Conservation (phyloP, 2,797 vertebrate species). For the Siniperca undulata region DNA sequence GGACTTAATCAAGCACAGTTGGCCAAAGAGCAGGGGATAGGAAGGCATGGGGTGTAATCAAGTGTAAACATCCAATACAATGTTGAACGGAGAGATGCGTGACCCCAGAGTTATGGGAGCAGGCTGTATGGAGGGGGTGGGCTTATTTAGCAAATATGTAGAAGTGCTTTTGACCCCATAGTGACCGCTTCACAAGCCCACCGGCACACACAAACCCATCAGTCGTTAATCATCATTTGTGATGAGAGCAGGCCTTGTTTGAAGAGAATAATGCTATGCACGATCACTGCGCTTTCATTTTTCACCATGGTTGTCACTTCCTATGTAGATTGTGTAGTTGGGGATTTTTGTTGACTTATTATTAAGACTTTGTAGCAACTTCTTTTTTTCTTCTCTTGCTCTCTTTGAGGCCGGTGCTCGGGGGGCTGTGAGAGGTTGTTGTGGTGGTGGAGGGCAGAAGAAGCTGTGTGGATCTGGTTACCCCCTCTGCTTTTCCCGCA, state of each 20-base stretch:
- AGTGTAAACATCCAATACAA: conserved; percentile 83
- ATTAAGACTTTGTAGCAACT: conserved; percentile 13
- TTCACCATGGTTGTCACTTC: conserved; percentile 52
- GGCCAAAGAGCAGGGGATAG: conserved; percentile 71
- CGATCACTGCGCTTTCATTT: conserved; percentile 56
- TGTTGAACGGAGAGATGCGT: conserved; percentile 67
- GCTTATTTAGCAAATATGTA: conserved; percentile 84
- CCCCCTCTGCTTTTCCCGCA: conserved; percentile 85
- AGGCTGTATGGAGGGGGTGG: conserved; percentile 39
- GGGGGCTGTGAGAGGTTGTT: conserved; percentile 37
- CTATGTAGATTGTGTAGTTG: conserved; percentile 52
- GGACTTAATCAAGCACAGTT: conserved; percentile 83
- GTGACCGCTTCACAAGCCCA: conserved; percentile 70
- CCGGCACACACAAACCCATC: conserved; percentile 40
- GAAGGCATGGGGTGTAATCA: conserved; percentile 74
- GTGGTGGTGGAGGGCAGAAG: conserved; percentile 51
- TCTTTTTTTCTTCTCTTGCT: conserved; percentile 27
- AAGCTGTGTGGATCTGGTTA: conserved; percentile 83
- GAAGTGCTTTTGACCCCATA: conserved; percentile 83
- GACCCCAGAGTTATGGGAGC: conserved; percentile 75
- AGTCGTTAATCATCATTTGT: conserved; percentile 82
- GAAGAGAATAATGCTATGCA: conserved; percentile 63
- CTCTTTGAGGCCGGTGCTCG: conserved; percentile 47
- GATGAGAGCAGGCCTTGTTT: conserved; percentile 77
- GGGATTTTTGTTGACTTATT: conserved; percentile 68